phyloP scores from a whole-genome alignment of 2,113 vertebrate species.

The Macrotis lagotis region DNA sequence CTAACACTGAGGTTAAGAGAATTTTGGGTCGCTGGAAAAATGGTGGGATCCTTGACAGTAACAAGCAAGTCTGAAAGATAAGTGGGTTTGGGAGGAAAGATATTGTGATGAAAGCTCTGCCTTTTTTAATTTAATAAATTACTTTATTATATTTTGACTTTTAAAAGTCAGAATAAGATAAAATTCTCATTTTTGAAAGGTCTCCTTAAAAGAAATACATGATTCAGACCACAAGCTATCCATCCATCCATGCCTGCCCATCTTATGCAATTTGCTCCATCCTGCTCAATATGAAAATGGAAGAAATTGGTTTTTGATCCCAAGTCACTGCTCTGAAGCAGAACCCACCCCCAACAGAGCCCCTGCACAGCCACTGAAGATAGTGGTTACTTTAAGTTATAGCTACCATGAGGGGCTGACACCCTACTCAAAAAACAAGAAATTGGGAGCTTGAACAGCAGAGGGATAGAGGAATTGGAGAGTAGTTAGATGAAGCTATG shows the following conservation, averaged over 20 bases:
- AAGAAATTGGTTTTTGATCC: neutral
- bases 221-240: neutral
- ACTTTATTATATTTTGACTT: neutral
- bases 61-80: neutral
- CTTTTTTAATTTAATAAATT: neutral
- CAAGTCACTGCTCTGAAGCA: neutral
- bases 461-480: neutral
- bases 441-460: neutral
- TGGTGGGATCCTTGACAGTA: neutral
- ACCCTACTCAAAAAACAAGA: too few species aligned
- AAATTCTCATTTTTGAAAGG: neutral
- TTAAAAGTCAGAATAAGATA: neutral
- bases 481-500: neutral
- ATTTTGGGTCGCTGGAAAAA: neutral
- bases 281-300: neutral
- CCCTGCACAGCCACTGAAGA: neutral
- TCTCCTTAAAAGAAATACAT: neutral
- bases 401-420: neutral
- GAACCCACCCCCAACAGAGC: neutral
- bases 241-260: neutral
- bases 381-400: neutral
- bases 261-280: neutral
- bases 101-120: neutral
- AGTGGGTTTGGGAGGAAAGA: neutral
- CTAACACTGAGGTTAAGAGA: neutral